Evolutionary conservation across 92 coral and sea anemone species (phyloP), one percentile per base, ranked within the genome.

Genomic region (Nematostella vectensis): DNA sequence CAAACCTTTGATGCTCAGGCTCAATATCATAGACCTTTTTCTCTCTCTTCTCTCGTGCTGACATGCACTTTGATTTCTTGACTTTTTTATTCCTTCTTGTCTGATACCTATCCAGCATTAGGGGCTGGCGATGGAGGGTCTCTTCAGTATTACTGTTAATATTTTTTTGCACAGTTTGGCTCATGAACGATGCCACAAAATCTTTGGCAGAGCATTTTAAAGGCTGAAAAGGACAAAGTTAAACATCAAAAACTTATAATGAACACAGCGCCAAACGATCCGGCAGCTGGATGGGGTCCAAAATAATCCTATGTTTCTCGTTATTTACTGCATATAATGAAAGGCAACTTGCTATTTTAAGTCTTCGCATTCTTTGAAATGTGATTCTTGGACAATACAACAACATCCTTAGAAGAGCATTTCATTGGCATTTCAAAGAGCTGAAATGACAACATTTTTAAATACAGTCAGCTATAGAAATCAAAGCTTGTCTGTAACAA

Each of bases 1-100:
- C n/a, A n/a, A n/a, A 88, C 96, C 71, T 89, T 54, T 89, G 97
- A 50, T 81, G 71, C 63, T 73, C 83, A 31, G 81, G 37, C 11
- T 81, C 69, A 37, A 89, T 55, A 36, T 81, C 83, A 59, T 81
- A 85, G 33, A 85, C 71, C 39, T 82, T 87, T 54, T 52, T 79
- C 17, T 57, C 65, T 61, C 61, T 77, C 55, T 67, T 81, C 61
- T 85, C 87, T 15, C 69, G 69, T 29, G 91, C 79, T 21, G 88
- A 85, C 89, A 89, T 77, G 24, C 69, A 75, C 68, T 68, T 89
- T 28, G 59, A 50, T 74, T 75, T 85, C 69, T 61, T 69, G 24
- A 25, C 53, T 61, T 73, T 85, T 47, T 55, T 61, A 2, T 57
- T 29, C 29, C 50, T 57, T 58, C 63, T 54, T 25, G 47, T 58